Conservation (phyloP, 2,888 invertebrate species). For the Erynnis tages region DNA sequence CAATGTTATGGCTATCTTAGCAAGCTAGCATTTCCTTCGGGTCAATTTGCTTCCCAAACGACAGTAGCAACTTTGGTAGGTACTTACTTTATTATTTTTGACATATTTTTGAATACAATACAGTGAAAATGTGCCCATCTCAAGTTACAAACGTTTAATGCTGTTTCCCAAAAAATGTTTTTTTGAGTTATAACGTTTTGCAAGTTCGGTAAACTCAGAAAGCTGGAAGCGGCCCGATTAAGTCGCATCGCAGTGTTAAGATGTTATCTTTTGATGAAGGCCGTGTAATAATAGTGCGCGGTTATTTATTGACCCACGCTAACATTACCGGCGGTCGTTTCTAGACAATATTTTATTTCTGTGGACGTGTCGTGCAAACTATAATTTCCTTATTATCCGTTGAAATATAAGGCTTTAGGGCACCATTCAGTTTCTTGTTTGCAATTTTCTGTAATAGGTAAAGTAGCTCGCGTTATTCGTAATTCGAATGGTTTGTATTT, state of each 20-base stretch:
- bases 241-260: slow-evolving; percentile 54
- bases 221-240: slow-evolving; percentile 30
- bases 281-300: slow-evolving; percentile 69
- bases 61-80: too few species aligned
- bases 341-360: slow-evolving; percentile 45
- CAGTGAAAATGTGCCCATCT: too few species aligned
- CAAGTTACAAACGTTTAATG: too few species aligned
- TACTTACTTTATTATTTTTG: too few species aligned
- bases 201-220: slow-evolving; percentile 16
- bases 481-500: background rate
- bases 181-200: too few species aligned
- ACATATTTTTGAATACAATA: too few species aligned
- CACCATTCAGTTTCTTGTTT: background rate
- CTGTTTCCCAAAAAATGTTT: too few species aligned
- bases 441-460: background rate
- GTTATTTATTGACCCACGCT: slow-evolving; percentile 66
- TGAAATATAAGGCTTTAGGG: slow-evolving; percentile 9
- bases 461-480: background rate
- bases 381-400: slow-evolving; percentile 38
- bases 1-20: too few species aligned
- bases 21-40: too few species aligned
- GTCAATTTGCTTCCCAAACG: too few species aligned
- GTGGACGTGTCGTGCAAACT: slow-evolving; percentile 41
- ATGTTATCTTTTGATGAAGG: slow-evolving; percentile 79
- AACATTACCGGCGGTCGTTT: slow-evolving; percentile 52